Evolutionary conservation across 2,888 invertebrate genomes (phyloP), one percentile per base, ranked within the genome.

Genomic region (Catocala sponsa): DNA sequence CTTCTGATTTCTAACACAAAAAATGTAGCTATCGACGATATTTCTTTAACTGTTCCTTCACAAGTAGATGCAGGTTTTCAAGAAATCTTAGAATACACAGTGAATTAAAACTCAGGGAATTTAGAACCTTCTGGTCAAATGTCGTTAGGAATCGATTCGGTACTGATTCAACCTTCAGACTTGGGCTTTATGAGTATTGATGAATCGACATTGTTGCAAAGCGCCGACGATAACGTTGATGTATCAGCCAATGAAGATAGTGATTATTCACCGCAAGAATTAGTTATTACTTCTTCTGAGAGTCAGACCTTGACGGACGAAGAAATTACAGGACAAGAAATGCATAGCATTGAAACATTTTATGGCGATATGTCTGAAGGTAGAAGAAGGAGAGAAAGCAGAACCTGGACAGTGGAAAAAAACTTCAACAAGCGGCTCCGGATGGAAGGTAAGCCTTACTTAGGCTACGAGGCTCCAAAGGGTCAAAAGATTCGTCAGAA

Each of bases 391-490:
- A 47, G 46, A 25, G 9, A 47, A 47, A 7, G 44, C 44, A 12
- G 12, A 13, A 5, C 44, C 44, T n/a, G 44, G 5, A 13, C 12
- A 13, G 11, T 55, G 55, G 46, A 55, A 47, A 41, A 57, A 41
- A 50, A 52, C 53, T 35, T 53, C 10, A 59, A 59, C 54, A 54
- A 59, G 38, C 47, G 47, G 44, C 48, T 59, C 32, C 54, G 53
- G 25, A 59, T 59, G 59, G 41, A 59, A 59, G 48, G 47, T 35
- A 59, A 59, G 47, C 9, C 59, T 41, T 59, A 53, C 41, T 59
- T 51, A 44, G 51, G 50, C 49, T 57, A 42, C 11, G 11, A 9
- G 7, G 42, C 49, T 51, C 50, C 43, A 58, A 58, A 44, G 51
- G 38, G 42, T 46, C 48, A 46, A 59, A 54, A 33, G 11, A 10